Evolutionary conservation across 1,140 invertebrate genomes (phyloP).

Genomic region (Megalopta genalis): DNA sequence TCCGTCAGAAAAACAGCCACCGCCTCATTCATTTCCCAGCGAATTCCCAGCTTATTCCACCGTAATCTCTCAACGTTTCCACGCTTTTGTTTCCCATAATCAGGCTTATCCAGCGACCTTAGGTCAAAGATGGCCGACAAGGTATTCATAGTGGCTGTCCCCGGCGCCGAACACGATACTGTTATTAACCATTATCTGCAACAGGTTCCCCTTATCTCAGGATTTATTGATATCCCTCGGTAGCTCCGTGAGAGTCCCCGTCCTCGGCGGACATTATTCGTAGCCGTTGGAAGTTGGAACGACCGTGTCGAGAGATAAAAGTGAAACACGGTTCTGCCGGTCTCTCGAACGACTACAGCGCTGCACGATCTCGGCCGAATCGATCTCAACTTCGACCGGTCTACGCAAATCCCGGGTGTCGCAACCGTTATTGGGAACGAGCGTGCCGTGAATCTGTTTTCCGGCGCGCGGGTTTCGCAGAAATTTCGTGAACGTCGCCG

Average conservation of each 20-base stretch:
- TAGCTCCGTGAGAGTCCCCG: background rate
- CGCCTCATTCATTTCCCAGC: no score
- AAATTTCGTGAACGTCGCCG: background rate
- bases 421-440: slow-evolving; percentile 20
- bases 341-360: no score
- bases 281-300: slow-evolving; percentile 3
- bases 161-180: background rate
- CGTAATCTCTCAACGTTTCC: no score
- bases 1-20: no score
- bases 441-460: slow-evolving; percentile 12
- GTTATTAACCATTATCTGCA: slow-evolving; percentile 17
- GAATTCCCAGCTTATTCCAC: no score
- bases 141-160: background rate
- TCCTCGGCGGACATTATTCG: background rate
- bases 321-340: background rate
- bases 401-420: slow-evolving; percentile 15
- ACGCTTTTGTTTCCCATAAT: no score
- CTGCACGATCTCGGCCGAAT: background rate
- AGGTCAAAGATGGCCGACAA: no score
- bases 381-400: background rate
- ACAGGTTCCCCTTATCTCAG: slow-evolving; percentile 17
- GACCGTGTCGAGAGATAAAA: slow-evolving; percentile 28
- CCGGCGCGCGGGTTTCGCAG: slow-evolving; percentile 5
- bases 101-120: no score
- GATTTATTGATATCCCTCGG: slow-evolving; percentile 13